Percentiles rank a stretch among this genome's conserved stretches.
These are phyloP conservation scores for Pogonocherus hispidulus DNA, from an alignment of 2,888 invertebrate species.

Conservation along the genomic window DNA sequence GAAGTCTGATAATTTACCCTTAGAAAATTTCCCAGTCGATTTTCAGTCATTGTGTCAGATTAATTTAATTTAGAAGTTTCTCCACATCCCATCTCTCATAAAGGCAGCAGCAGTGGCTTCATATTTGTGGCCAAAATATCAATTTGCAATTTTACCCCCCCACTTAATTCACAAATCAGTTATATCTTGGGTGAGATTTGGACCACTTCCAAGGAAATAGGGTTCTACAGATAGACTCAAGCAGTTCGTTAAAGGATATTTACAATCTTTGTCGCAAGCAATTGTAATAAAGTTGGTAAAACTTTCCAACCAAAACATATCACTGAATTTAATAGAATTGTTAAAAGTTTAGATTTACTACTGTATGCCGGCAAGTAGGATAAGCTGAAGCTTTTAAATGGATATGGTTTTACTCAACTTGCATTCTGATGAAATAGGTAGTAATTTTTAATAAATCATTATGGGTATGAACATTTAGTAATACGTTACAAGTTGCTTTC, in stretches of 20 bases:
- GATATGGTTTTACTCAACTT: no score
- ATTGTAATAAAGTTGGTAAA: neutral
- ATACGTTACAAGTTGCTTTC: no score
- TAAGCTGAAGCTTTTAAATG: neutral
- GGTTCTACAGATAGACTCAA: neutral
- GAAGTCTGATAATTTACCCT: no score
- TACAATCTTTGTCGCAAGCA: constrained; percentile 16
- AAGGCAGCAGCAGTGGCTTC: neutral
- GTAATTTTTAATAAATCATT: no score
- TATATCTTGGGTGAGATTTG: constrained; percentile 17
- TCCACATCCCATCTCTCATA: neutral
- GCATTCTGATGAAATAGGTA: no score
- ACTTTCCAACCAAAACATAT: constrained; percentile 4
- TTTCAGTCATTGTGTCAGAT: neutral
- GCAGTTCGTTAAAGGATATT: constrained; percentile 1
- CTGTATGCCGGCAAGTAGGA: neutral
- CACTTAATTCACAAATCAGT: constrained; percentile 21
- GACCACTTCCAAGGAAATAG: constrained; percentile 14
- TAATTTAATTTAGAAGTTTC: neutral
- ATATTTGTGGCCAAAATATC: constrained; percentile 5
- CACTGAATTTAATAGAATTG: constrained; percentile 6
- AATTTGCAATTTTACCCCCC: constrained; percentile 4
- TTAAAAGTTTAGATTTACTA: neutral
- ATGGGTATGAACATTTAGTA: no score
- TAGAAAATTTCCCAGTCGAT: no score